Evolutionary conservation across 2,888 invertebrate species (phyloP).

Genomic region (Apodemia mormo): DNA sequence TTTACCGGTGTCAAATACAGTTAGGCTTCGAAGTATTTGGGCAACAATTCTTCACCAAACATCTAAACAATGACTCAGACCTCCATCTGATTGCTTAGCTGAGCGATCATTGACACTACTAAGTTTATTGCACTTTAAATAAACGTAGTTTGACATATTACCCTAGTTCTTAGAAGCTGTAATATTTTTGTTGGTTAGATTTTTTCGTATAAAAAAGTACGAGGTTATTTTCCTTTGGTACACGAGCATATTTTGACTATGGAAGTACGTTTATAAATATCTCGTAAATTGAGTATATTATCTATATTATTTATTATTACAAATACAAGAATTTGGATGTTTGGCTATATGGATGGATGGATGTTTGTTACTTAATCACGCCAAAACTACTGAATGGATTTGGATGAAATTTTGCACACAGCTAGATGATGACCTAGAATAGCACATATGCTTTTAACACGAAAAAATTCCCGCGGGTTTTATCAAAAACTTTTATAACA

Average conservation of each 20-base stretch:
- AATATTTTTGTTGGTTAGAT: constrained; percentile 12
- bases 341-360: too few relatives aligned
- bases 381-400: too few relatives aligned
- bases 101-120: constrained; percentile 60
- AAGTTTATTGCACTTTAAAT: constrained; percentile 59
- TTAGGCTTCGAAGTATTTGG: constrained; percentile 26
- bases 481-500: too few relatives aligned
- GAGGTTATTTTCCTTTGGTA: neutral
- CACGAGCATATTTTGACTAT: neutral
- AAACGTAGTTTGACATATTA: constrained; percentile 42
- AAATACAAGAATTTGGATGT: too few relatives aligned
- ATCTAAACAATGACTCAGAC: constrained; percentile 59
- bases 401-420: too few relatives aligned
- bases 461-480: too few relatives aligned
- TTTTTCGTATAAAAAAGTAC: neutral
- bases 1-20: constrained; percentile 24
- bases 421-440: too few relatives aligned
- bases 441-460: too few relatives aligned
- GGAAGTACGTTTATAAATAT: too few relatives aligned
- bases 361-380: too few relatives aligned
- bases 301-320: too few relatives aligned
- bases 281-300: too few relatives aligned
- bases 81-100: constrained; percentile 43
- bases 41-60: constrained; percentile 44
- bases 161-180: constrained; percentile 37